These are phyloP conservation scores for Yponomeuta sedellus DNA, from an alignment of 2,888 invertebrate species.

Conservation along the genomic window DNA sequence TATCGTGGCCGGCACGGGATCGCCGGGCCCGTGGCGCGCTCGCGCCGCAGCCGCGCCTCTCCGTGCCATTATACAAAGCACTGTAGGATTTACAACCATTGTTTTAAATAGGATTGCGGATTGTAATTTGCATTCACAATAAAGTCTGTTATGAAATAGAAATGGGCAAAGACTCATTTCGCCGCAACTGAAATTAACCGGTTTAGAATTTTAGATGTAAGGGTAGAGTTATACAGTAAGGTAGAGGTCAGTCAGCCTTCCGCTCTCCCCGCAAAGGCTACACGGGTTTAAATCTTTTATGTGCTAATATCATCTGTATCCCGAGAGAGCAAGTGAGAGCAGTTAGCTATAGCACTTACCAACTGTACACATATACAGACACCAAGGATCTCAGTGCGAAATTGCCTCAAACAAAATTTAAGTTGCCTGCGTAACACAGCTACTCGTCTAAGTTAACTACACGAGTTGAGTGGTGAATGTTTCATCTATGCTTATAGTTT, in stretches of 20 bases:
- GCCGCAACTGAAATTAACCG: constrained; percentile 5
- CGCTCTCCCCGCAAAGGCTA: not conserved
- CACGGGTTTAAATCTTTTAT: not conserved
- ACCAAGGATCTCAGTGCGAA: not conserved
- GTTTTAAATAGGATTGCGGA: constrained; percentile 34
- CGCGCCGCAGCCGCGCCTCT: constrained; percentile 4
- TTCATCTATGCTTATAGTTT: not conserved
- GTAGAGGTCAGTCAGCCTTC: not conserved
- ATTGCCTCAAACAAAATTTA: constrained; percentile 2
- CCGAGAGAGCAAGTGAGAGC: not conserved
- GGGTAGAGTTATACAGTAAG: not conserved
- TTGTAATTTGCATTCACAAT: constrained; percentile 30
- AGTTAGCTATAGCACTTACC: not conserved
- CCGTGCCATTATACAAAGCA: constrained; percentile 29
- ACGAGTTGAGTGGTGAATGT: not conserved
- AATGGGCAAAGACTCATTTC: constrained; percentile 16
- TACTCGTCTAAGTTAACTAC: constrained; percentile 1
- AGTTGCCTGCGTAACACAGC: not conserved
- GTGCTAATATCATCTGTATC: not conserved
- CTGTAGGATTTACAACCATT: constrained; percentile 37
- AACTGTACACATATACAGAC: not conserved
- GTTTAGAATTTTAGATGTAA: not conserved
- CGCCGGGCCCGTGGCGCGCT: constrained; percentile 10
- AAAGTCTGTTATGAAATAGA: constrained; percentile 25
- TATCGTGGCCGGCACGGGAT: constrained; percentile 20